Base-by-base conservation (phyloP, 2,797 vertebrate species). In the Momotus momota region DNA sequence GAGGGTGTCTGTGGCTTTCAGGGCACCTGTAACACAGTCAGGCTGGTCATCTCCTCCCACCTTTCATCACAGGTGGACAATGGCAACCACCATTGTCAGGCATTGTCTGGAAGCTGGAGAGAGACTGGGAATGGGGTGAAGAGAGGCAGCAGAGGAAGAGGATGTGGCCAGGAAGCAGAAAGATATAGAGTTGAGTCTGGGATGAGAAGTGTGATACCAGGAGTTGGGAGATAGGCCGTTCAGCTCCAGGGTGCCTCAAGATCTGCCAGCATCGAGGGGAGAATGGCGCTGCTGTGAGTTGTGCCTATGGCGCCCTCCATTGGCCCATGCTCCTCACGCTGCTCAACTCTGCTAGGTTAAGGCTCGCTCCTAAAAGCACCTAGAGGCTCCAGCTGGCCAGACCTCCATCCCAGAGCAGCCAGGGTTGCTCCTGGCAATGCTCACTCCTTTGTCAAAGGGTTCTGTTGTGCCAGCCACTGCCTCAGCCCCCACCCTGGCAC, bases 281-380 rank as follows among this genome's bases (percentile, higher is more conserved):
- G 71, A 43, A 55, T 18, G 25, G 43, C 43, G 79, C 69, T 84
- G 52, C 52, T 38, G 22, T 12, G 19, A 35, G 8, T 49, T 5
- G 2, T 31, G 17, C 1, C 1, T 20, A 60, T 54, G 40, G 62
- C 18, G 33, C 27, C 21, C 12, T 62, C 57, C 6, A 3, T 14
- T 9, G 38, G 12, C 2, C 41, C 41, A 15, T 3, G 5, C 9
- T 41, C 14, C 2, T n/a, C 41, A 18, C 2, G 5, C 9, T 41
- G 16, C 40, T 60, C n/a, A 66, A 27, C 35, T 51, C 74, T 75
- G 64, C 41, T 55, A n/a, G 41, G 25, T 49, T 61, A 4, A 71
- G n/a, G 29, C 35, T 75, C 18, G 35, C 55, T 49, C 27, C 45
- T 45, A 29, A 45, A 66, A 41, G 31, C 12, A 57, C 29, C 21